Evolutionary conservation across 2,888 invertebrate genomes (phyloP), one percentile per base, ranked within the genome.

Genomic region (Lycocerus yunnanus): DNA sequence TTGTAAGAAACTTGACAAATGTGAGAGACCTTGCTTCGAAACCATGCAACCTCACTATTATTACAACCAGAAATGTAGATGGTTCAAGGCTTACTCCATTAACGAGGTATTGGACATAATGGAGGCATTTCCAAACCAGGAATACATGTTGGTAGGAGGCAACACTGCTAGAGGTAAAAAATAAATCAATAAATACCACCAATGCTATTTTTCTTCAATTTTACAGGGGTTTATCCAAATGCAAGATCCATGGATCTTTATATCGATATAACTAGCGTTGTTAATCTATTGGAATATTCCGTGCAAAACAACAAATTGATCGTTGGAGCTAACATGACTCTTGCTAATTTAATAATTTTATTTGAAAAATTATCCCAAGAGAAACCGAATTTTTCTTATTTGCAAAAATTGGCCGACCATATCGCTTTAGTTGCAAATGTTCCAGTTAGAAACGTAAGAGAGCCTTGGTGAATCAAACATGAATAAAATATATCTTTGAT

Each of bases 391-490:
- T 94, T 92, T 82, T 84, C 85, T 2, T 93, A 94, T 82, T 84
- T 93, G 69, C 84, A 85, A 0, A 87, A 88, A 60, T 86, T 94
- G 75, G 89, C 89, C 24, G 86, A 90, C 16, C 94, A 94, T 83
- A 85, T 94, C 76, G 91, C 92, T 79, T 83, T 92, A 69, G 90
- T 94, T 2, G 94, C 94, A 0, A 92, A 91, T 84, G 88, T 92
- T 3, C 91, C 93, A 15, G 91, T 94, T 0, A 88, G 94, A 84
- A 94, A 94, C 87, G 93, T 93, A 63, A 63, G 18, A n/a, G n/a
- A n/a, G n/a, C n/a, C n/a, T n/a, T n/a, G n/a, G n/a, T n/a, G n/a
- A n/a, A n/a, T n/a, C n/a, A n/a, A n/a, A n/a, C n/a, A n/a, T n/a
- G n/a, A n/a, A n/a, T n/a, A n/a, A n/a, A n/a, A n/a, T n/a, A n/a